These are phyloP conservation scores for Podarcis siculus DNA, from an alignment of 2,797 vertebrate genomes.

Conservation along the genomic window DNA sequence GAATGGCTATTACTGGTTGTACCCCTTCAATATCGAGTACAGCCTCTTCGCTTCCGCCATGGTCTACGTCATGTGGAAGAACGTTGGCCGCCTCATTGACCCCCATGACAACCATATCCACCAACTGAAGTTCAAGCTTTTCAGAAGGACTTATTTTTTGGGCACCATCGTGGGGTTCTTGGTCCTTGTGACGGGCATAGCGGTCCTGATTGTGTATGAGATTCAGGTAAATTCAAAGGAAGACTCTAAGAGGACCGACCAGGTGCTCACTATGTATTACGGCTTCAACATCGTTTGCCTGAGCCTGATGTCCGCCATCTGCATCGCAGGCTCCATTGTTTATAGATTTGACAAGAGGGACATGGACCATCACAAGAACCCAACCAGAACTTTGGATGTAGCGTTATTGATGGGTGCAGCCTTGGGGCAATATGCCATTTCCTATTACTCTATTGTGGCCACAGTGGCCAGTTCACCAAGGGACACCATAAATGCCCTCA, in stretches of 20 bases:
- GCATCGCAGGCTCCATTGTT: constrained; percentile 81
- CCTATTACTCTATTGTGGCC: constrained; percentile 92
- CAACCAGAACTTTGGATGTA: constrained; percentile 91
- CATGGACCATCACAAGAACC: constrained; percentile 89
- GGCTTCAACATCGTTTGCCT: constrained; percentile 86
- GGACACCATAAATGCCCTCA: constrained; percentile 80
- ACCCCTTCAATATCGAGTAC: constrained; percentile 98
- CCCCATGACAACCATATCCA: constrained; percentile 79
- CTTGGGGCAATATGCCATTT: constrained; percentile 90
- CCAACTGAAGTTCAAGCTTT: constrained; percentile 75
- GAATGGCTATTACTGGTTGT: constrained; percentile 90
- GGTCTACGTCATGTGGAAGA: constrained; percentile 98
- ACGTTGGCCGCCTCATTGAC: constrained; percentile 85
- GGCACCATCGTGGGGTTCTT: constrained; percentile 81
- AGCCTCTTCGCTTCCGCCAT: constrained; percentile 95
- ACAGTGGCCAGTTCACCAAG: constrained; percentile 80
- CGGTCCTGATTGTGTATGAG: constrained; percentile 89
- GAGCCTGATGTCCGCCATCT: constrained; percentile 84
- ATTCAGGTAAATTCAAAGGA: constrained; percentile 72
- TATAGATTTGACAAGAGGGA: constrained; percentile 88
- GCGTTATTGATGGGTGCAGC: constrained; percentile 91
- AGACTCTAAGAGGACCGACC: constrained; percentile 53
- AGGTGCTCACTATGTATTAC: constrained; percentile 86
- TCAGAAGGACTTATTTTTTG: constrained; percentile 77
- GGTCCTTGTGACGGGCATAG: constrained; percentile 84